Evolutionary conservation across 2,113 vertebrate species (phyloP).

Genomic region (Glaucomys volans): DNA sequence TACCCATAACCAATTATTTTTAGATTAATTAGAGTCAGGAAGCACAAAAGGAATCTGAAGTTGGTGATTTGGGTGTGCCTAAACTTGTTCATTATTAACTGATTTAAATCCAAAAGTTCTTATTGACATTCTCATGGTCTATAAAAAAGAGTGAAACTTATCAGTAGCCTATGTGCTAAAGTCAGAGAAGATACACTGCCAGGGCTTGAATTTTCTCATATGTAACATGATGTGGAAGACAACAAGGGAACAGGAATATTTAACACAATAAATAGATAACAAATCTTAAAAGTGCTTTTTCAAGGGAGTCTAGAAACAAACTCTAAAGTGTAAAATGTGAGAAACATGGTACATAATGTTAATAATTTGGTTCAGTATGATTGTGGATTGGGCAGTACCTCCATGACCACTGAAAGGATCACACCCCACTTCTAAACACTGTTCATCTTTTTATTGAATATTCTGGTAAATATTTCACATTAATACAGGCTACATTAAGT

Average conservation of each 20-base stretch:
- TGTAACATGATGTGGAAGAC: conserved; percentile 57
- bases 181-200: conserved; percentile 33
- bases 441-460: conserved; percentile 97
- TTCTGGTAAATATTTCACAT: conserved; percentile 99
- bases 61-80: conserved; percentile 37
- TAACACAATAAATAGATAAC: conserved; percentile 34
- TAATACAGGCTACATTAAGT: conserved; percentile 99
- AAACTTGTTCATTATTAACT: conserved; percentile 42
- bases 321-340: conserved; percentile 49
- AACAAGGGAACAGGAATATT: conserved; percentile 39
- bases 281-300: conserved; percentile 54
- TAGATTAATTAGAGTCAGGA: conserved; percentile 53
- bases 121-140: conserved; percentile 33
- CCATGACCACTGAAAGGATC: conserved; percentile 86
- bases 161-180: conserved; percentile 16
- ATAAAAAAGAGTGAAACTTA: conserved; percentile 61
- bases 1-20: conserved; percentile 44
- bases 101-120: conserved; percentile 45
- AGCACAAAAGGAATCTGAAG: conserved; percentile 45
- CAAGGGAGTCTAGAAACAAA: conserved; percentile 50
- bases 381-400: conserved; percentile 61
- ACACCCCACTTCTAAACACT: conserved; percentile 88
- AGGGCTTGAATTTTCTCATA: conserved; percentile 40
- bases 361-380: conserved; percentile 44
- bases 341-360: conserved; percentile 49